Evolutionary conservation across 2,113 vertebrate species (phyloP), one percentile per base, ranked within the genome.

Genomic region (Ondatra zibethicus): DNA sequence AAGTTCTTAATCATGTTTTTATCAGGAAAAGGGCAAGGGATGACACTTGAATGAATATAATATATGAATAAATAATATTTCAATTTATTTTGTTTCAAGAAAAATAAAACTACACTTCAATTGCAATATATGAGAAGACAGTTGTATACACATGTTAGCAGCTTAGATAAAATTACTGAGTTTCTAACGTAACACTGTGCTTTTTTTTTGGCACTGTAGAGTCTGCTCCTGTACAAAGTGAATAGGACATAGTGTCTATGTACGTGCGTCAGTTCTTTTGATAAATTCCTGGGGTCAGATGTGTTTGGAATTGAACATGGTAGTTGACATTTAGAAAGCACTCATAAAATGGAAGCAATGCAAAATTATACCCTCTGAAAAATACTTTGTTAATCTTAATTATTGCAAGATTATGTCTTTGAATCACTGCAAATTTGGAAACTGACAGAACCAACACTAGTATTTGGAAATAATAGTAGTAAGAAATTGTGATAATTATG

Each of bases 1-100:
- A 96, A 96, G 95, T 97, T 97, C 92, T 97, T 96, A 97, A 97
- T 97, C 93, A 94, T 92, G 72, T n/a, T 76, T 93, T 97, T 95
- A 97, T 95, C 96, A 96, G 68, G 61, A 89, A 96, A 96, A 96
- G 77, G 81, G 82, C 77, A 95, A 87, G 23, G 50, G 55, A 58
- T 87, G 66, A 19, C 91, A 77, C 82, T 97, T 94, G 68, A 93
- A 96, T 86, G 42, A 95, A 96, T n/a, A n/a, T n/a, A n/a, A n/a
- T n/a, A n/a, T n/a, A n/a, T 96, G 80, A 68, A 95, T 16, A 95
- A 76, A 95, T 45, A 96, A 91, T 27, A 88, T 81, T 96, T 86
- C 66, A 77, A 95, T 92, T 96, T 96, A 88, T 91, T 97, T 93
- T 90, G 29, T 91, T 47, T 96, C 36, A 95, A 61, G 45, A 80